Conservation (phyloP, 2,888 invertebrate species). For the Trichogramma dendrolimi region DNA sequence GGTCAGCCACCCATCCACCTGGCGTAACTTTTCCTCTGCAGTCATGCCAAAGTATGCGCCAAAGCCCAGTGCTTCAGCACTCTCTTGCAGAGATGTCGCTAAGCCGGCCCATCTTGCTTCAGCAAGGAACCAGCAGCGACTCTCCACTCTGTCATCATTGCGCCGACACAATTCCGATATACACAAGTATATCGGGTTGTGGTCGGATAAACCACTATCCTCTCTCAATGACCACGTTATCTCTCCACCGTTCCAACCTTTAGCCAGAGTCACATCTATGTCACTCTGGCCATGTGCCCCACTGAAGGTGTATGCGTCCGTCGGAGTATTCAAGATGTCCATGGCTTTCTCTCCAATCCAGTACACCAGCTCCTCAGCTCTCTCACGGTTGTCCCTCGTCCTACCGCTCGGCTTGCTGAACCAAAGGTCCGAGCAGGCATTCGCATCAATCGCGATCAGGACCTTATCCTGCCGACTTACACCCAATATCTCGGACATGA, state of each 20-base stretch:
- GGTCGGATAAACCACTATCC: not conserved
- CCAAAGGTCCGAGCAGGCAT: conserved; percentile 28
- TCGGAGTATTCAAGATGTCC: conserved; percentile 19
- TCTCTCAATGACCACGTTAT: not conserved
- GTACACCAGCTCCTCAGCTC: no score
- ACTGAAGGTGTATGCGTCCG: conserved; percentile 21
- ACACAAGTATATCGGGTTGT: no score
- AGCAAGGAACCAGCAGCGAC: no score
- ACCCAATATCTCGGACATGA: conserved; percentile 4
- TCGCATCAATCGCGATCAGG: conserved; percentile 29
- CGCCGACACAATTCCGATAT: no score
- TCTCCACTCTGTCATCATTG: no score
- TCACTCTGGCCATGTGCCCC: conserved; percentile 7
- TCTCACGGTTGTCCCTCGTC: no score
- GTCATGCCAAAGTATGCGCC: not conserved
- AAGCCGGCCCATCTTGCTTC: not conserved
- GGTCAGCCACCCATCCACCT: not conserved
- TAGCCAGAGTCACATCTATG: conserved; percentile 1
- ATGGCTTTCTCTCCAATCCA: not conserved
- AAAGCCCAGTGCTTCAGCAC: not conserved
- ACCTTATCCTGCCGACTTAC: not conserved
- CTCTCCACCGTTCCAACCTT: not conserved
- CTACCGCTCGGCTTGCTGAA: conserved; percentile 13
- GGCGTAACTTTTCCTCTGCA: not conserved
- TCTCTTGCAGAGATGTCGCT: not conserved